Conservation (phyloP, 2,797 vertebrate genomes). For the Oceanodroma leucorhoa region DNA sequence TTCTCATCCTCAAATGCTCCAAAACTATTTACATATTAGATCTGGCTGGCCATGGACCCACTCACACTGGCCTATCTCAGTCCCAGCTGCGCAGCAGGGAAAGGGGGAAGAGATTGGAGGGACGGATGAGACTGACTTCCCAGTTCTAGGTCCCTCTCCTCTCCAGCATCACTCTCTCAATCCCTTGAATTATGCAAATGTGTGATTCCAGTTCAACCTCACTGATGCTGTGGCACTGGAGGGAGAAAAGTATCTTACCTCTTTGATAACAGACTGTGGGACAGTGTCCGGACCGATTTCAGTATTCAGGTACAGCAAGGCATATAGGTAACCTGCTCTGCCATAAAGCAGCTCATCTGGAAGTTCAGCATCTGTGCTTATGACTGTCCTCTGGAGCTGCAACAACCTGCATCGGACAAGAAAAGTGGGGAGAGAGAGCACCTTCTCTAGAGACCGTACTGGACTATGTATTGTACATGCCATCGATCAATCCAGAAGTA, state of each 20-base stretch:
- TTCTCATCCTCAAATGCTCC: not conserved
- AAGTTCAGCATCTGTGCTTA: conserved; percentile 84
- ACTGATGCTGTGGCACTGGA: not conserved
- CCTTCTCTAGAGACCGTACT: not conserved
- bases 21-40: not conserved
- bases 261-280: conserved; percentile 79
- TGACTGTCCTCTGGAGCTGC: conserved; percentile 85
- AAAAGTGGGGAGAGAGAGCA: not conserved
- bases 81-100: not conserved
- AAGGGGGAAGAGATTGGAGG: not conserved
- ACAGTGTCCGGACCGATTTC: conserved; percentile 86
- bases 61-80: not conserved
- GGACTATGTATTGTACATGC: not conserved
- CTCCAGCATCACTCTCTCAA: not conserved
- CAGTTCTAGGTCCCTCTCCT: not conserved
- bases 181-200: not conserved
- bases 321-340: conserved; percentile 89
- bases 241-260: conserved; percentile 74
- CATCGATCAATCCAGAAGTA: not conserved
- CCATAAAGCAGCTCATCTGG: conserved; percentile 94
- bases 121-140: not conserved
- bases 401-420: conserved; percentile 79
- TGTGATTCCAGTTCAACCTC: not conserved
- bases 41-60: not conserved
- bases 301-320: conserved; percentile 89